Base-by-base conservation (phyloP, 2,888 invertebrate species). In the Trichacis sp. region DNA sequence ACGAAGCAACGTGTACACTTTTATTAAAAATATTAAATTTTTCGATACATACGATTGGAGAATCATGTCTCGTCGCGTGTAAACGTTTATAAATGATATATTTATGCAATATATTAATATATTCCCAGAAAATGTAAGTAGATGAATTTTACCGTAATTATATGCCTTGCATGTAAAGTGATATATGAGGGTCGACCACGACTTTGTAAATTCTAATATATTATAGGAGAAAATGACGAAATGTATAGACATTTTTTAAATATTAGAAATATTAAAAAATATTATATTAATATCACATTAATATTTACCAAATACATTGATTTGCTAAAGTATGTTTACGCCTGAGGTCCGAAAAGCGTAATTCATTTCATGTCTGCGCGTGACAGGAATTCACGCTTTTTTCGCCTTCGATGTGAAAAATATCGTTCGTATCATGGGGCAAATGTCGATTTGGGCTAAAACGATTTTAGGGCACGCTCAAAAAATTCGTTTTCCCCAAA, bases 41-140 rank as follows among this genome's bases (percentile, higher is more conserved):
- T n/a, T 42, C 36, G 36, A 36, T 24, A 24, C 24, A n/a, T n/a
- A n/a, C n/a, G n/a, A n/a, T n/a, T 24, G 24, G 3, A 24, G 8
- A 24, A 24, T 33, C n/a, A 2, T n/a, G 33, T n/a, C 2, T 33
- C 33, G 33, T 33, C n/a, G 33, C 15, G 9, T 40, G 40, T 15
- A 40, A 1, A 8, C 24, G 33, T 51, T 24, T 24, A 58, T 47
- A 52, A 36, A 46, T 58, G 52, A 52, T 58, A 52, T 47, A 58
- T 56, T 36, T 43, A 50, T 50, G 33, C 42, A 18, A 56, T 57
- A 46, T 43, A 45, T 50, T 57, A 57, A 57, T 57, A 57, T 57
- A 57, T 50, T 50, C 33, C 33, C 46, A 58, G 36, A 42, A 46
- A 36, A 57, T 43, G 42, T 57, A 49, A 45, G 24, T 57, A 57